Conservation (phyloP, 2,888 invertebrate species). For the Noctua fimbriata region DNA sequence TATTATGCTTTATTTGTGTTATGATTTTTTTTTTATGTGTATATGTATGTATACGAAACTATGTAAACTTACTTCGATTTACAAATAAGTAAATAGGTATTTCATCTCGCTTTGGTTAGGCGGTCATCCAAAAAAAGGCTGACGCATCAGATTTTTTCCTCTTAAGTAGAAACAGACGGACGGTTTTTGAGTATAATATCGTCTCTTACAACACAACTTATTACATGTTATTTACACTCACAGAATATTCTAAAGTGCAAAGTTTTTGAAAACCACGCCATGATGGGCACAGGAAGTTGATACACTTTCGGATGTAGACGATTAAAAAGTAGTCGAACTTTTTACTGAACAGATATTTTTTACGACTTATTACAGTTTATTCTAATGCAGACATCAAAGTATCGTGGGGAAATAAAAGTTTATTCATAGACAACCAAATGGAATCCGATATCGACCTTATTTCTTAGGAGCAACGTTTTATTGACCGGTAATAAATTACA, state of each 20-base stretch:
- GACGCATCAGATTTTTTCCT: neutral
- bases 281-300: conserved; percentile 8
- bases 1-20: conserved; percentile 32
- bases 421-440: conserved; percentile 62
- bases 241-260: no score
- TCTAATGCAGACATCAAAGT: conserved; percentile 58
- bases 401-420: conserved; percentile 33
- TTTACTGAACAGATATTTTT: conserved; percentile 46
- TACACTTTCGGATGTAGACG: conserved; percentile 8
- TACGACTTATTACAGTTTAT: conserved; percentile 36
- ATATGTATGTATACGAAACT: neutral
- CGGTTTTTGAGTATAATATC: neutral
- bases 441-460: conserved; percentile 49
- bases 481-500: conserved; percentile 33
- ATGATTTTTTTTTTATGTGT: neutral
- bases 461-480: conserved; percentile 39
- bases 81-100: conserved; percentile 3
- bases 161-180: neutral
- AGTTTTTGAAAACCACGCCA: neutral
- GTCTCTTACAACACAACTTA: neutral
- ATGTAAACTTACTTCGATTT: conserved; percentile 8
- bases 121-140: neutral
- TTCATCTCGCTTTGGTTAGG: neutral
- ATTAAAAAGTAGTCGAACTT: conserved; percentile 45
- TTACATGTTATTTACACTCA: neutral